Evolutionary conservation across 2,888 invertebrate species (phyloP).

Genomic region (Mycalesis mineus): DNA sequence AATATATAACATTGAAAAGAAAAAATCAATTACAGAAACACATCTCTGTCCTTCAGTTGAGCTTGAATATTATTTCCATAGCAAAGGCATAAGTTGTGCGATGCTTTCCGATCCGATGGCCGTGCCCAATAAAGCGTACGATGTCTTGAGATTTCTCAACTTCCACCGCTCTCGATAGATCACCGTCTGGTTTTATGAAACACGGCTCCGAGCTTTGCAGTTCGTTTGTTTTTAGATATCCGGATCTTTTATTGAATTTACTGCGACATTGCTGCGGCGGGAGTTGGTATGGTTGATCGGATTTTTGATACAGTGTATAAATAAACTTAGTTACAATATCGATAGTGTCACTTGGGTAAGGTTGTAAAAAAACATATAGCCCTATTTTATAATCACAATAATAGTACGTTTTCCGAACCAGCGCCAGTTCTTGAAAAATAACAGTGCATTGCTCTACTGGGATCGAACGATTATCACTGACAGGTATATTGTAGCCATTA

Average conservation of each 20-base stretch:
- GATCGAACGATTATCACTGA: no score
- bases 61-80: neutral
- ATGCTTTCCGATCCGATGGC: neutral
- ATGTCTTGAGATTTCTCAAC: constrained; percentile 1
- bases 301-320: neutral
- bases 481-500: no score
- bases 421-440: no score
- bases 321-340: neutral
- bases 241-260: neutral
- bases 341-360: no score
- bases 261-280: neutral
- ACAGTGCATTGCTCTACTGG: no score
- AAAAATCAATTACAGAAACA: neutral
- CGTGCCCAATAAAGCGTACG: constrained; percentile 1
- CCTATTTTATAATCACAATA: no score
- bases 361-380: no score
- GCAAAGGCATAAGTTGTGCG: neutral
- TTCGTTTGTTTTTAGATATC: constrained; percentile 17
- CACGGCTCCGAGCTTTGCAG: constrained; percentile 9
- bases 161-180: neutral
- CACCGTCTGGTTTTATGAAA: constrained; percentile 15
- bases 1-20: neutral
- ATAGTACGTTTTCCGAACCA: no score
- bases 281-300: neutral
- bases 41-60: neutral